A percentile compares a stretch with the other conserved stretches of the same genome.
Evolutionary conservation across 2,113 vertebrate genomes (phyloP).

Genomic region (Gadus chalcogrammus): DNA sequence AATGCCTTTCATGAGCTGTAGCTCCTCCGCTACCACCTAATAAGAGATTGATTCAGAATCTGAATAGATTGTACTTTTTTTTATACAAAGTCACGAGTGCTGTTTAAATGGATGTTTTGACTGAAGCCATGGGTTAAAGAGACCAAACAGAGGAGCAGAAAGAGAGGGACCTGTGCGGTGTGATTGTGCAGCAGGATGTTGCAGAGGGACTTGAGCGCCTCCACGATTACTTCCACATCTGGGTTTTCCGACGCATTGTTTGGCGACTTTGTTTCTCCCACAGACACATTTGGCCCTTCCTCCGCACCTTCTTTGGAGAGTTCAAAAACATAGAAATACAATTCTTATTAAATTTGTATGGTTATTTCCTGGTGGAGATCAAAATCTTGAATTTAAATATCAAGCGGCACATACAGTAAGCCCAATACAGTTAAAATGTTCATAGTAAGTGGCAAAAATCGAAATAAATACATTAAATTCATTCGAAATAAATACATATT

Average conservation of each 20-base stretch:
- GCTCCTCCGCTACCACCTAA: conserved; percentile 72
- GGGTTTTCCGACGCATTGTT: conserved; percentile 61
- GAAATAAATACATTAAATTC: not conserved
- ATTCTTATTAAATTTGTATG: too few relatives aligned
- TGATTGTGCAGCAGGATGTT: conserved; percentile 87
- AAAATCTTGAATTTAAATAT: too few relatives aligned
- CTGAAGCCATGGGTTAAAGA: not conserved
- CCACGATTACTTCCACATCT: conserved; percentile 82
- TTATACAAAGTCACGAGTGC: too few relatives aligned
- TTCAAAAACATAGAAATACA: conserved; percentile 13
- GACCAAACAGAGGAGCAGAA: not conserved
- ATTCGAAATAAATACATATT: not conserved
- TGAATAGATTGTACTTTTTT: too few relatives aligned
- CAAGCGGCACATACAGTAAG: too few relatives aligned
- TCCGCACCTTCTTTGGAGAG: conserved; percentile 19
- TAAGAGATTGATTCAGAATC: conserved; percentile 4
- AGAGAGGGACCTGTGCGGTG: conserved; percentile 64
- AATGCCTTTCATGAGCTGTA: conserved; percentile 78
- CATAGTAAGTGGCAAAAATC: too few relatives aligned
- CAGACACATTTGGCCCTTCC: conserved; percentile 26
- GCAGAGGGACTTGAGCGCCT: conserved; percentile 89
- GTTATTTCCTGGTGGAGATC: too few relatives aligned
- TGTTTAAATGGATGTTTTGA: too few relatives aligned
- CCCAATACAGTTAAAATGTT: too few relatives aligned
- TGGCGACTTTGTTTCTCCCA: not conserved